These are phyloP conservation scores for Guaruba guarouba DNA, from an alignment of 2,113 vertebrate species.

Conservation along the genomic window DNA sequence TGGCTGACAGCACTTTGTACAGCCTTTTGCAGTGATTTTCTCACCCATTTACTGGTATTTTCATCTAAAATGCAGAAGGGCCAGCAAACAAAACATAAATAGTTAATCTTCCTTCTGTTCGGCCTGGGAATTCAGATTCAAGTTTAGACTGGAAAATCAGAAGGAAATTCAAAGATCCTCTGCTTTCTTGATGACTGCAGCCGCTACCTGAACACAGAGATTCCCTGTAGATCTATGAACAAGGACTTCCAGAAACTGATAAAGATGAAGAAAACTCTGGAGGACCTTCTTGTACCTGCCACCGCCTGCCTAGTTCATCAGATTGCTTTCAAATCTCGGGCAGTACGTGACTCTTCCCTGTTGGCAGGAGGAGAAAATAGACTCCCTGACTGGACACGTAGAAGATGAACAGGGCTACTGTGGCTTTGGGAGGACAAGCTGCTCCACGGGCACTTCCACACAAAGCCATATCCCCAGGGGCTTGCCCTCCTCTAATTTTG, in stretches of 20 bases:
- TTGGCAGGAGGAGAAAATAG: slow-evolving; percentile 36
- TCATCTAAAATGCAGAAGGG: not conserved
- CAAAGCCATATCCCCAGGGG: not conserved
- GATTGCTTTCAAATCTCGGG: slow-evolving; percentile 26
- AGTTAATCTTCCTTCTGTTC: slow-evolving; percentile 47
- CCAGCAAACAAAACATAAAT: slow-evolving; percentile 57
- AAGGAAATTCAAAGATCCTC: slow-evolving; percentile 65
- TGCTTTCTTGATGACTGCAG: slow-evolving; percentile 58
- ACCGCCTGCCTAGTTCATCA: slow-evolving; percentile 34
- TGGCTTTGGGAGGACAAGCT: not conserved
- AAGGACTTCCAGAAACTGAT: slow-evolving; percentile 50
- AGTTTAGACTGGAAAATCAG: slow-evolving; percentile 55
- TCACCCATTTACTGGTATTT: not conserved
- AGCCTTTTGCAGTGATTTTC: not conserved
- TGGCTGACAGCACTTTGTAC: not conserved
- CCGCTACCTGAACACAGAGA: slow-evolving; percentile 44
- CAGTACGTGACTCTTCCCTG: not conserved
- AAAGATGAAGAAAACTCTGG: slow-evolving; percentile 62
- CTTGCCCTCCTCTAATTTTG: not conserved
- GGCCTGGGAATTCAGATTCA: slow-evolving; percentile 49
- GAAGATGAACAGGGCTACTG: not conserved
- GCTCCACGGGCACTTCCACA: not conserved
- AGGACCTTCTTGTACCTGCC: slow-evolving; percentile 58
- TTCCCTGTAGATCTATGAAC: slow-evolving; percentile 60
- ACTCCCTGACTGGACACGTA: not conserved